These are phyloP conservation scores for Sander lucioperca DNA, from an alignment of 2,113 vertebrate genomes.

Conservation along the genomic window DNA sequence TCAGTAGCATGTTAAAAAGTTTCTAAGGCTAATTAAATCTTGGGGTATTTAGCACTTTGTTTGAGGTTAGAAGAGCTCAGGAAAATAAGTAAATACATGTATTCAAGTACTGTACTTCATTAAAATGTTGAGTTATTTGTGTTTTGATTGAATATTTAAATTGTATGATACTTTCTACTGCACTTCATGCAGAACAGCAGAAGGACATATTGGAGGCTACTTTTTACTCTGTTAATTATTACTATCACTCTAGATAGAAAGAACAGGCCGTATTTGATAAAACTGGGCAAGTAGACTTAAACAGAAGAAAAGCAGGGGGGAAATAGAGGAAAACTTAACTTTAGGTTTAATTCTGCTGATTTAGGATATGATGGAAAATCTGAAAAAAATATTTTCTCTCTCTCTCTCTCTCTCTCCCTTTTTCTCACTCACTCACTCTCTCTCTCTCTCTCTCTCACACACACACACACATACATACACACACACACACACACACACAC, in stretches of 20 bases:
- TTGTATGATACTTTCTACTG: neutral
- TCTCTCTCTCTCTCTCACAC: neutral
- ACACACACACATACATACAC: constrained; percentile 2
- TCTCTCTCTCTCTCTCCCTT: constrained; percentile 27
- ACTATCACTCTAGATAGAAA: no score
- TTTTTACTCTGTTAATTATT: neutral
- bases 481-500: constrained; percentile 2
- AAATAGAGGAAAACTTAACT: no score
- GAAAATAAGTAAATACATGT: neutral
- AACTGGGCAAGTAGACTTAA: no score
- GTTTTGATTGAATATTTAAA: neutral
- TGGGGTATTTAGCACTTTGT: neutral
- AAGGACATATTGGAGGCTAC: neutral
- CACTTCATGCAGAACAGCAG: neutral
- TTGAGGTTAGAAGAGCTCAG: neutral
- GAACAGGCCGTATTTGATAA: no score
- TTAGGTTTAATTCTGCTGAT: no score
- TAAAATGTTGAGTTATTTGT: neutral
- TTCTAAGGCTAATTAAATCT: neutral
- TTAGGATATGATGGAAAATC: no score
- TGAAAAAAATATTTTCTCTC: neutral
- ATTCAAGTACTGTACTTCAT: neutral
- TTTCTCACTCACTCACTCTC: constrained; percentile 5
- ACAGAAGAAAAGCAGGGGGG: no score
- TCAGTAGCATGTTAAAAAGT: neutral